Base-by-base conservation (phyloP, 2,113 vertebrate genomes). In the Dissostichus mawsoni region DNA sequence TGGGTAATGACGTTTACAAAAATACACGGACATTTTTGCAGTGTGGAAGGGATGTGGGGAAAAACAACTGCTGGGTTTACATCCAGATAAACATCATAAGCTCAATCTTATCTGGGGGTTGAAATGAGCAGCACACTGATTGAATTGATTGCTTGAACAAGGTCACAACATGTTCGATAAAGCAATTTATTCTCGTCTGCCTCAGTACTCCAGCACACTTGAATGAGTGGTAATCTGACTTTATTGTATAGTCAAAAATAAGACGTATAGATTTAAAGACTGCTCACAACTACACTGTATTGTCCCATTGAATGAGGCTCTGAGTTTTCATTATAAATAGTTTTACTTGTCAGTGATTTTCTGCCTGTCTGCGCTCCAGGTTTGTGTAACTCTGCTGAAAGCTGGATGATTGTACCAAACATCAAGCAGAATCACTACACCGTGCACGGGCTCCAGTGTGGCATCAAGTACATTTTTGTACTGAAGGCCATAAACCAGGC, bases 381-480 rank as follows among this genome's bases (percentile, higher is more conserved):
- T 96, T 95, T 99, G 90, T 99, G 98, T 90, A 99, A 97, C 93
- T 99, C 98, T 2, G 96, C 97, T 25, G 98, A 99, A 87, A 99
- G 98, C 94, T 99, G 98, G 98, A 99, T 99, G 98, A 99, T 99
- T 75, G 98, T 99, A 75, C 98, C 98, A 77, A 99, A 99, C 93
- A 99, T 99, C 90, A 99, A 99, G 86, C 98, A 99, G 87, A 99
- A 99, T 90, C 97, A 99, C 94, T 99, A 99, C 95, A 99, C 98
- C 0, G 98, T 99, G 80, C 98, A 99, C 0, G 98, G 98, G 47
- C 93, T 99, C 16, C 98, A 99, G 93, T 98, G 97, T 29, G 98
- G 98, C 79, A 99, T 97, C 29, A 97, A 96, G 93, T 99, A 99
- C 91, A 96, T 99, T 93, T 99, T 99, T 92, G 91, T 98, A 25